Base-by-base conservation (phyloP, 2,888 invertebrate species). In the Pheosia gnoma region DNA sequence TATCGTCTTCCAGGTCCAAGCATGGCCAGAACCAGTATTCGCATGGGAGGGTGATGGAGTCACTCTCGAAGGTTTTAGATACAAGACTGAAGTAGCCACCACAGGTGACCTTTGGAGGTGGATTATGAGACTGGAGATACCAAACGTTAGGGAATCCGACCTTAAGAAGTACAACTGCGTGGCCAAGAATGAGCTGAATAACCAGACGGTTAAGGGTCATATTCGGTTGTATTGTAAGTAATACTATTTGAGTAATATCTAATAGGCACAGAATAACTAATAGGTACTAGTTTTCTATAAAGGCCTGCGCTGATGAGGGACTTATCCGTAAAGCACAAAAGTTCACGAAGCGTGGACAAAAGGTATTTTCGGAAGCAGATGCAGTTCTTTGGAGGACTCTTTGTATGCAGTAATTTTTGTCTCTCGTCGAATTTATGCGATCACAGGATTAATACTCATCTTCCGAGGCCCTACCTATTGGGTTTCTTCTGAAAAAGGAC, bases 1-100 rank as follows among this genome's bases (percentile, higher is more conserved):
- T 25, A 59, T 13, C 1, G 1, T 7, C 60, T 53, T 65, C 7
- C 72, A 95, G 95, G 96, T 98, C 38, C 98, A 98, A 91, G 97
- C 98, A 0, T 98, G 96, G 89, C 98, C 98, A 0, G 96, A 97
- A 77, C 96, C 98, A 0, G 95, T 97, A 0, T 94, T 96, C 59
- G 97, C 97, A 75, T 98, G 98, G 98, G 97, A 98, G 81, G 94
- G 95, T 13, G 96, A 97, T 76, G 97, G 97, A 3, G 93, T 96
- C 41, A 94, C 97, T 8, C 87, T 98, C 7, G 97, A 97, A 83
- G 89, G 90, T 0, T 74, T 81, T 1, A 77, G 92, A n/a, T 91
- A 87, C 78, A 82, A 80, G 58, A 89, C 85, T 0, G 92, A 93
- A 51, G 87, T 90, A 52, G 70, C 79, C 1, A 63, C 87, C 9